Conservation (phyloP, 2,797 vertebrate species). For the Channallabes apus region DNA sequence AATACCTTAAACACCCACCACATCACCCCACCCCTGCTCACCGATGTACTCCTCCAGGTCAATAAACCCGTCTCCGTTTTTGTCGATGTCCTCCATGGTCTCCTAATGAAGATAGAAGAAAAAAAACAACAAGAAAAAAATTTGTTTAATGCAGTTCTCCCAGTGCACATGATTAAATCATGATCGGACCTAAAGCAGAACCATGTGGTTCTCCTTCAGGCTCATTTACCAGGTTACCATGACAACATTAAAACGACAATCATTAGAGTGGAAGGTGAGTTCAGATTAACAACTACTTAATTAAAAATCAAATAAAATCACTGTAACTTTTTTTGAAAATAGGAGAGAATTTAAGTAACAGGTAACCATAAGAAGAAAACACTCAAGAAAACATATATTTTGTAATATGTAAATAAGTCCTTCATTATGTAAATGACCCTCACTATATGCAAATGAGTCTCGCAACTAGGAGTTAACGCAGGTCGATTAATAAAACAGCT, state of each 20-base stretch:
- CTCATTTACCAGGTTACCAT: neutral
- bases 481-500: neutral
- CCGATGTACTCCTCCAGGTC: slow-evolving; percentile 97
- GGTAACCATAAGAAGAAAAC: too few relatives aligned
- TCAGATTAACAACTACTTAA: too few relatives aligned
- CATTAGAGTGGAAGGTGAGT: neutral
- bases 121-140: neutral
- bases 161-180: neutral
- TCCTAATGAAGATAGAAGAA: slow-evolving; percentile 73
- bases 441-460: neutral
- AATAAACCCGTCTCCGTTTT: slow-evolving; percentile 94
- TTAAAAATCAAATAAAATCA: too few relatives aligned
- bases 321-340: too few relatives aligned
- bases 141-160: too few relatives aligned
- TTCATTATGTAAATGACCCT: too few relatives aligned
- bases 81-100: slow-evolving; percentile 99
- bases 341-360: too few relatives aligned
- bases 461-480: neutral
- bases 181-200: neutral
- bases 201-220: neutral
- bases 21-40: slow-evolving; percentile 63
- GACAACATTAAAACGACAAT: neutral
- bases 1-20: too few relatives aligned
- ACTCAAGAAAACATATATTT: too few relatives aligned
- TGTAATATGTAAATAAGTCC: neutral